These are phyloP conservation scores for Batillaria attramentaria DNA, from an alignment of 1,140 invertebrate genomes.

Conservation along the genomic window DNA sequence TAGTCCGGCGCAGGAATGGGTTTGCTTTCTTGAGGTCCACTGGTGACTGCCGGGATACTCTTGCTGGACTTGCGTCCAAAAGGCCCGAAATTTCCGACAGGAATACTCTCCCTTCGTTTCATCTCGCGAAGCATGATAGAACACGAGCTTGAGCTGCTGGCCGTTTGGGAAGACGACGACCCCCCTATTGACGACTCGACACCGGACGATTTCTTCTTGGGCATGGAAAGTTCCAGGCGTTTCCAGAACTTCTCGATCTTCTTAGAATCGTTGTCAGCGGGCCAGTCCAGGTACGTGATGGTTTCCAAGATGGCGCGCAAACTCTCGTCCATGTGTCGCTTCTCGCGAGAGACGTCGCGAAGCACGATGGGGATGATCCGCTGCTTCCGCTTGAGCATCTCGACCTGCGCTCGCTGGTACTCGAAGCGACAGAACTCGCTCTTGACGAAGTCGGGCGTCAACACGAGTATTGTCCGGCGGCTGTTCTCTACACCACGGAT, in stretches of 20 bases:
- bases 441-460: constrained; percentile 58
- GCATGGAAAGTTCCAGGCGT: constrained; percentile 58
- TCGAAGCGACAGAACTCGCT: constrained; percentile 67
- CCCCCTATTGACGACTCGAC: no score
- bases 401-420: constrained; percentile 66
- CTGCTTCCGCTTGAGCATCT: constrained; percentile 66
- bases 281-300: constrained; percentile 65
- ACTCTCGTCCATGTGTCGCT: constrained; percentile 56
- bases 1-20: no score
- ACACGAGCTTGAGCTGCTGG: no score
- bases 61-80: no score
- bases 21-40: no score
- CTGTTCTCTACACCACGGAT: constrained; percentile 64
- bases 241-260: constrained; percentile 61
- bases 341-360: constrained; percentile 52
- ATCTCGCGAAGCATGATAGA: no score
- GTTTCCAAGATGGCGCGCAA: constrained; percentile 60
- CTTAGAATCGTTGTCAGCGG: constrained; percentile 46
- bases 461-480: constrained; percentile 61
- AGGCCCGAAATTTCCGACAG: no score
- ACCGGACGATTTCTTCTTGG: constrained; percentile 56
- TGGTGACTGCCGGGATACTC: no score
- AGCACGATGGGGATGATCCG: constrained; percentile 65
- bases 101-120: no score
- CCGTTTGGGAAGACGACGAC: no score